Conservation (phyloP, 2,797 vertebrate genomes). For the Bradypus variegatus region DNA sequence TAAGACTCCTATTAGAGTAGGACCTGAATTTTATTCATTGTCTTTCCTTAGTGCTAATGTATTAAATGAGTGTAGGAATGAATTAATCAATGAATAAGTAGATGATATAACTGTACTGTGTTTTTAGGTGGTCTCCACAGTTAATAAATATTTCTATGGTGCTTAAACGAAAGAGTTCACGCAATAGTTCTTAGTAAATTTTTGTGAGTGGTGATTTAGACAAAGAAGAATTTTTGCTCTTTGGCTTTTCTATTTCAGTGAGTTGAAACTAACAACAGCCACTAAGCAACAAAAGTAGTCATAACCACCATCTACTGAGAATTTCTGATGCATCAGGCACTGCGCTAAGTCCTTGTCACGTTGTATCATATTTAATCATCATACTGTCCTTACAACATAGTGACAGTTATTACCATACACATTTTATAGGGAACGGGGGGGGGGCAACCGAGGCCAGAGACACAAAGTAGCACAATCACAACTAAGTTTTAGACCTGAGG, state of each 20-base stretch:
- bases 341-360: not conserved
- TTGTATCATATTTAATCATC: not conserved
- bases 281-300: not conserved
- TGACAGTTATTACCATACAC: not conserved
- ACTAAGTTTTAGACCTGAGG: not conserved
- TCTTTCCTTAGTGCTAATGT: not conserved
- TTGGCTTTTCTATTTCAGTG: not conserved
- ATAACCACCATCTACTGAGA: not conserved
- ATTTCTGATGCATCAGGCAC: not conserved
- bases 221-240: not conserved
- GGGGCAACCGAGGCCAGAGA: not conserved
- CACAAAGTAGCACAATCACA: not conserved
- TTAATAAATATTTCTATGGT: not conserved
- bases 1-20: not conserved
- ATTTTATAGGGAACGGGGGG: not conserved
- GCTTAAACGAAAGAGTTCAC: not conserved
- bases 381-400: not conserved
- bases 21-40: not conserved
- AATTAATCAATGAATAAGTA: not conserved
- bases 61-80: not conserved
- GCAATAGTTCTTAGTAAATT: not conserved
- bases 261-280: not conserved
- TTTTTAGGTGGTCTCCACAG: not conserved
- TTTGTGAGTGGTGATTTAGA: not conserved
- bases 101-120: not conserved